Conservation (phyloP, 2,888 invertebrate species). For the Dusona sp. region DNA sequence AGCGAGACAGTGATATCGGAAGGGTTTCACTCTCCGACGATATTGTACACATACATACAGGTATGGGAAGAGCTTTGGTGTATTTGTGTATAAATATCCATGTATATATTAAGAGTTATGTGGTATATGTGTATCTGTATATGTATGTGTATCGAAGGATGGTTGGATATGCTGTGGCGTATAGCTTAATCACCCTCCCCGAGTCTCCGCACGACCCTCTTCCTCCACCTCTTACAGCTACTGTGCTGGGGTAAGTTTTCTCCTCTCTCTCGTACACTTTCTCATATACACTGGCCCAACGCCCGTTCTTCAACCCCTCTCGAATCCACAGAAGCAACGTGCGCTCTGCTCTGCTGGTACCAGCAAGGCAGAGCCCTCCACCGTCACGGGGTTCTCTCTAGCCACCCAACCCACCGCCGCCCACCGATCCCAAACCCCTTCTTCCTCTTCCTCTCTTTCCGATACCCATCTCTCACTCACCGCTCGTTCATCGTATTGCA, state of each 20-base stretch:
- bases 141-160: constrained; percentile 30
- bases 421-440: constrained; percentile 74
- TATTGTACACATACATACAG: constrained; percentile 46
- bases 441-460: constrained; percentile 73
- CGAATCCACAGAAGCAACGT: constrained; percentile 63
- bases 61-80: constrained; percentile 5
- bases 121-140: constrained; percentile 27
- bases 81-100: constrained; percentile 27
- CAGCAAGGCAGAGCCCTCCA: constrained; percentile 65
- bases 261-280: constrained; percentile 69
- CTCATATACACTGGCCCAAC: constrained; percentile 69
- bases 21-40: constrained; percentile 64
- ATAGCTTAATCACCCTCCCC: constrained; percentile 87
- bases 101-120: constrained; percentile 31
- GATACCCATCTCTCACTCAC: constrained; percentile 67
- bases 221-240: constrained; percentile 68
- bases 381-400: constrained; percentile 63
- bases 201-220: constrained; percentile 73
- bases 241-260: constrained; percentile 50
- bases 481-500: constrained; percentile 70
- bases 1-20: constrained; percentile 83
- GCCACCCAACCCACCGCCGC: constrained; percentile 69
- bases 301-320: constrained; percentile 63
- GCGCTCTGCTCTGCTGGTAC: constrained; percentile 62
- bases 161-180: constrained; percentile 86